These are phyloP conservation scores for Ascaphus truei DNA, from an alignment of 2,113 vertebrate genomes.

Conservation along the genomic window DNA sequence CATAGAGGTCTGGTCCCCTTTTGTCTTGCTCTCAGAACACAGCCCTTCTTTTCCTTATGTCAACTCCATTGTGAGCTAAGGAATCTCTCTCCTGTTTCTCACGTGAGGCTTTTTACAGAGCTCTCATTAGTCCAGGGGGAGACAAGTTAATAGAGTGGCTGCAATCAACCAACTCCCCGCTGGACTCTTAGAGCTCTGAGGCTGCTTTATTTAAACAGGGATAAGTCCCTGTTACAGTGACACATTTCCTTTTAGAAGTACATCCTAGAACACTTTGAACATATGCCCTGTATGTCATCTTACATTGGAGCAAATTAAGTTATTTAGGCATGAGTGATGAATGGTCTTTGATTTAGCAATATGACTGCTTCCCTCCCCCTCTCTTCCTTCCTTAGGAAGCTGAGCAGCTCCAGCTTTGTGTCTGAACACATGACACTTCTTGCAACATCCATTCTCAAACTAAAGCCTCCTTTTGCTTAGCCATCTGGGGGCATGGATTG, in stretches of 20 bases:
- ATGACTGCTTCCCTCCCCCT: background rate
- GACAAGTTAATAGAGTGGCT: too few species aligned
- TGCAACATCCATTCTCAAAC: conserved; percentile 8
- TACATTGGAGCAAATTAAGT: background rate
- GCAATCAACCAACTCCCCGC: too few species aligned
- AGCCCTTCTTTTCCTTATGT: too few species aligned
- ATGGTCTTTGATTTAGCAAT: conserved; percentile 10
- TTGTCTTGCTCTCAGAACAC: too few species aligned
- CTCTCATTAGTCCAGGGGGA: too few species aligned
- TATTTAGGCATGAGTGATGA: conserved; percentile 14
- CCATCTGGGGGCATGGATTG: conserved; percentile 13
- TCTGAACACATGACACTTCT: background rate
- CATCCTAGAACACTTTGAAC: background rate
- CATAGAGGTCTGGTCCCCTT: too few species aligned
- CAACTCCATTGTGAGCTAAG: too few species aligned
- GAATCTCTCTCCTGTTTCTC: too few species aligned
- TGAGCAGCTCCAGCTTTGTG: conserved; percentile 1
- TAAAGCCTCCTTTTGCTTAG: background rate
- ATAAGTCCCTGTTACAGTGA: too few species aligned
- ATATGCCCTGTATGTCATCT: background rate
- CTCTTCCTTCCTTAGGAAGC: background rate
- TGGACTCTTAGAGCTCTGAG: too few species aligned
- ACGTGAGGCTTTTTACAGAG: too few species aligned
- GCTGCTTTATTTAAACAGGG: too few species aligned
- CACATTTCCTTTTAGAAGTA: background rate